A percentile compares a stretch with the other conserved stretches of the same genome.
Conservation (phyloP, 2,797 vertebrate species). For the Neolamprologus multifasciatus region DNA sequence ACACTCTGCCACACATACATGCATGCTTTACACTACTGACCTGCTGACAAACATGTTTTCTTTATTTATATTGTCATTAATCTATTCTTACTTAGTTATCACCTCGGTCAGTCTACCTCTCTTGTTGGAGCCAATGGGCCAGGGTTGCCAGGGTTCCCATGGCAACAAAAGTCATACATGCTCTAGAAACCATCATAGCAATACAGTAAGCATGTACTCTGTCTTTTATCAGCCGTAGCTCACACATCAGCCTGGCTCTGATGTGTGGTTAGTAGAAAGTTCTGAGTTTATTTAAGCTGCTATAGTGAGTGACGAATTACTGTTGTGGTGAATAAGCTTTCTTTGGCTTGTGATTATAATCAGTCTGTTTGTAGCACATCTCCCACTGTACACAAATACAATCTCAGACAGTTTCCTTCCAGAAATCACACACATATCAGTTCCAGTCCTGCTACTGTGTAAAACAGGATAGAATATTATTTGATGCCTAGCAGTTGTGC, state of each 20-base stretch:
- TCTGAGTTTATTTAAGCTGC: not conserved
- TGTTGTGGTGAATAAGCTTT: not conserved
- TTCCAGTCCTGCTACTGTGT: not conserved
- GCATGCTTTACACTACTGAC: not conserved
- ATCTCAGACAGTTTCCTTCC: not conserved
- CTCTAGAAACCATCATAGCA: not conserved
- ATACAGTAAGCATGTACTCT: not conserved
- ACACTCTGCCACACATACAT: not conserved
- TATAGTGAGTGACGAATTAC: not conserved
- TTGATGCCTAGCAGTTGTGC: accelerated
- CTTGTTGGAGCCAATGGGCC: not conserved
- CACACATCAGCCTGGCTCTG: not conserved
- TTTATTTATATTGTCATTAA: not conserved
- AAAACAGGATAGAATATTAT: not conserved
- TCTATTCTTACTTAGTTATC: not conserved
- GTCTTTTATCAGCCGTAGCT: not conserved
- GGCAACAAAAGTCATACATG: not conserved
- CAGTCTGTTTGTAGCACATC: not conserved
- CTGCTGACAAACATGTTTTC: not conserved
- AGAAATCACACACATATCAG: not conserved
- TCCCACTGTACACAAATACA: not conserved
- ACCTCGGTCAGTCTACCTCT: accelerated
- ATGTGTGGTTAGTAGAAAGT: not conserved
- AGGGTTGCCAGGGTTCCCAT: not conserved
- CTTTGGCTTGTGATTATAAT: not conserved